Conservation (phyloP, 2,888 invertebrate species). For the Campoplex capitator region DNA sequence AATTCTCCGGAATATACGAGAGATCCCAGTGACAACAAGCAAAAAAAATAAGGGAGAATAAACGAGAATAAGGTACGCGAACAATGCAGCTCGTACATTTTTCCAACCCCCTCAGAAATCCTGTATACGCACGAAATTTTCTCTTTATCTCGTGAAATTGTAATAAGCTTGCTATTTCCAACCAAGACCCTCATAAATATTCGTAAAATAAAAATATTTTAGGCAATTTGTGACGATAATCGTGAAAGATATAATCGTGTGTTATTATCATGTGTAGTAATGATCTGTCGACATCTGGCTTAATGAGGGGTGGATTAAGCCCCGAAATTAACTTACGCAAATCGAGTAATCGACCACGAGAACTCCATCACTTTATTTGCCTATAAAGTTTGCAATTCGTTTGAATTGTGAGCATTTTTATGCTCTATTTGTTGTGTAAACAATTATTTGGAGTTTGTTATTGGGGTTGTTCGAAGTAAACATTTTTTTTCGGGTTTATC, state of each 20-base stretch:
- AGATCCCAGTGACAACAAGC: conserved; percentile 5
- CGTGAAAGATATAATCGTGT: not conserved
- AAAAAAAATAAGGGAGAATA: conserved; percentile 27
- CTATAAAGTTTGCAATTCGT: not conserved
- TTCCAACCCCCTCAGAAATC: conserved; percentile 4
- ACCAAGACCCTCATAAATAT: not conserved
- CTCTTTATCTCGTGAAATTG: conserved; percentile 19
- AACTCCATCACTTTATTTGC: not conserved
- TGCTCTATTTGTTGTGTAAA: not conserved
- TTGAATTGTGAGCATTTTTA: not conserved
- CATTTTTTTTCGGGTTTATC: not conserved
- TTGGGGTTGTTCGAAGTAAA: not conserved
- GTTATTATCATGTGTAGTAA: not conserved
- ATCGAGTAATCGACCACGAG: not conserved
- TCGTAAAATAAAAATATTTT: not conserved
- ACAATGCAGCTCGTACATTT: conserved; percentile 50
- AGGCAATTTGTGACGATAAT: not conserved
- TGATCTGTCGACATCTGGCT: not conserved
- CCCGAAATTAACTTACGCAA: not conserved
- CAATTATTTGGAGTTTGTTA: not conserved
- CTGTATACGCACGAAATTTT: conserved; percentile 19
- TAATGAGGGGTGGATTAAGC: conserved; percentile 6
- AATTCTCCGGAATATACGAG: conserved; percentile 44
- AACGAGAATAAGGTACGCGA: conserved; percentile 34
- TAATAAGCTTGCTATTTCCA: not conserved